phyloP scores from a whole-genome alignment of 1,140 invertebrate genomes.

The Scaptomyza pallida region DNA sequence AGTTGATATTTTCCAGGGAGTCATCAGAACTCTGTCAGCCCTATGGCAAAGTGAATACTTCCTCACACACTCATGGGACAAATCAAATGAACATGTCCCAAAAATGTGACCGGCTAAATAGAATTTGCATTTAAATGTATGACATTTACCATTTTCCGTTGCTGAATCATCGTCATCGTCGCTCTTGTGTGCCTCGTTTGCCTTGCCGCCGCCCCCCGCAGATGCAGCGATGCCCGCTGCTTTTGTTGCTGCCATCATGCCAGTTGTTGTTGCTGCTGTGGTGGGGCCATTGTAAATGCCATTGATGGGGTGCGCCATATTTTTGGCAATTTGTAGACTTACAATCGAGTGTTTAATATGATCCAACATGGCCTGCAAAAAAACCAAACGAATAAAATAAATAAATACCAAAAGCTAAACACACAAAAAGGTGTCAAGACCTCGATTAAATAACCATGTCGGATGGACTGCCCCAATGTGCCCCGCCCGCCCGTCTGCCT shows the following conservation, averaged over 20 bases:
- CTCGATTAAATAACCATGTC: constrained; percentile 31
- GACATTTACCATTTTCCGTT: constrained; percentile 78
- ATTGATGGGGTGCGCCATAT: constrained; percentile 94
- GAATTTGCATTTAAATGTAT: constrained; percentile 19
- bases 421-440: constrained; percentile 28
- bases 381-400: background rate
- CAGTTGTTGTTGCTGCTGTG: constrained; percentile 34
- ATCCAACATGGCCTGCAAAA: constrained; percentile 92
- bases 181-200: constrained; percentile 39
- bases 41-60: background rate
- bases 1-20: no score
- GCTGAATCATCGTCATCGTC: constrained; percentile 80
- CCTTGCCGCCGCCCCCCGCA: constrained; percentile 36
- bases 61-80: background rate
- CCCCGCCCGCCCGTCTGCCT: background rate
- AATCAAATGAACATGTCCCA: constrained; percentile 6
- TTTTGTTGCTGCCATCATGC: constrained; percentile 11
- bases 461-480: constrained; percentile 4
- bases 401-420: background rate
- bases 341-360: constrained; percentile 99
- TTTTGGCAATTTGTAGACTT: constrained; percentile 98
- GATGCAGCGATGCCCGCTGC: constrained; percentile 31
- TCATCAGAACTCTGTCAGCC: background rate
- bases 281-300: constrained; percentile 89
- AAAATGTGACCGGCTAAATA: constrained; percentile 30